Evolutionary conservation across 2,113 vertebrate species (phyloP), one percentile per base, ranked within the genome.

Genomic region (Arenaria interpres): DNA sequence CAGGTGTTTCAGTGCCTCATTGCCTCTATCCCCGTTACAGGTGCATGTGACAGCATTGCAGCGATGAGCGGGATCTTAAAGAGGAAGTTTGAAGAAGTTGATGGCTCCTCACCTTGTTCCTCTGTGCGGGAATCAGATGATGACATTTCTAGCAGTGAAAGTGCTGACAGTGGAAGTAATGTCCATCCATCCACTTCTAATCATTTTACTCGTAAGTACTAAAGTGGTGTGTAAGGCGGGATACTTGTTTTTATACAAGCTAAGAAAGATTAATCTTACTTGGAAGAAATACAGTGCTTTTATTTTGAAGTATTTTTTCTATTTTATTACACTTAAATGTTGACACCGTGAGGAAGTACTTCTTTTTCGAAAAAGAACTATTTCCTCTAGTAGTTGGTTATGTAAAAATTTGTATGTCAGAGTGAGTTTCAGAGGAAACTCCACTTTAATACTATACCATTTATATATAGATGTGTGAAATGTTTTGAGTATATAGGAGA

Each of bases 61-160:
- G 96, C 82, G 69, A 99, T 99, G 99, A 99, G 98, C 67, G 98
- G 99, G 97, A 99, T 99, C 98, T 98, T 99, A 98, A 99, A 99
- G 98, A 99, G 99, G 97, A 99, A 99, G 98, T 99, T 99, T 97
- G 99, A 99, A 98, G 99, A 99, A 98, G 98, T 98, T 97, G 98
- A 98, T 96, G 98, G 98, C 92, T 87, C 98, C 89, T 99, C 99
- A 51, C 98, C 98, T 28, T 98, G 98, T 91, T 99, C 98, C 48
- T 99, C 98, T 79, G 97, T 98, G 85, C 97, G 98, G 98, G 99
- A 99, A 97, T 99, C 98, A 14, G 98, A 99, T 88, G 98, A 99
- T 93, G 99, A 99, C 63, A 96, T 99, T 92, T 99, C 98, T 90
- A 99, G 98, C 98, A 99, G 98, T 74, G 99, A 99, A 97, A 99